Percentiles rank a stretch among this genome's conserved stretches.
Conservation (phyloP, 2,113 vertebrate genomes). For the Periophthalmodon schlosseri region DNA sequence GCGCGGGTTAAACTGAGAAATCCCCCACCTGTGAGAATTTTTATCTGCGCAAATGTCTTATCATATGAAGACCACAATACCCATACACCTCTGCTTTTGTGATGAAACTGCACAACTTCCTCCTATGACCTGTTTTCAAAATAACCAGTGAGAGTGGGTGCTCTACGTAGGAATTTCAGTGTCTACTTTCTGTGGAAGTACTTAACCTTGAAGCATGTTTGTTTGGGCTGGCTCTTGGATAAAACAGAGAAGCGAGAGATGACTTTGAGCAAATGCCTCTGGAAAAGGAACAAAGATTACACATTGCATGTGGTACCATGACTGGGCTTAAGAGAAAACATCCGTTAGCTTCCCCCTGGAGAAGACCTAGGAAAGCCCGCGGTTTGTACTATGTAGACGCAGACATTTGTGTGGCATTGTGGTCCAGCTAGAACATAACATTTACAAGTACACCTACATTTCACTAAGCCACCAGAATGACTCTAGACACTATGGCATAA, state of each 20-base stretch:
- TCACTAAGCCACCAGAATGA: conserved; percentile 39
- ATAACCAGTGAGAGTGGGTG: conserved; percentile 6
- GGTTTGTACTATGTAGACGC: conserved; percentile 45
- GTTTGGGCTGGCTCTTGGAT: neutral
- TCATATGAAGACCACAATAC: conserved; percentile 27
- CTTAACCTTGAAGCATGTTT: neutral
- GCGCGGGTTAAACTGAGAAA: neutral
- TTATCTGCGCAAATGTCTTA: conserved; percentile 19
- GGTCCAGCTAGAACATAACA: conserved; percentile 31
- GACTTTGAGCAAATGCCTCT: neutral
- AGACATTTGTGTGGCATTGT: conserved; percentile 40
- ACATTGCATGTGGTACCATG: conserved; percentile 26
- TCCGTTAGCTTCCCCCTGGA: conserved; percentile 26
- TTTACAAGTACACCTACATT: conserved; percentile 31
- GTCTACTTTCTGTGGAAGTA: conserved; percentile 3
- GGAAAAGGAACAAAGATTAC: conserved; percentile 2
- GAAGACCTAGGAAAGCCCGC: conserved; percentile 66
- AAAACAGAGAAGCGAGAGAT: conserved; percentile 3
- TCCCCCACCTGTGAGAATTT: conserved; percentile 9
- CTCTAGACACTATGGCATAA: conserved; percentile 30
- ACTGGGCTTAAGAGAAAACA: conserved; percentile 43
- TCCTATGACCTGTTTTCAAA: conserved; percentile 2
- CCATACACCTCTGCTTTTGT: conserved; percentile 16
- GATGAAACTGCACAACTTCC: conserved; percentile 27
- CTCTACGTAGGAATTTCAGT: conserved; percentile 5